Conservation (phyloP, 2,113 vertebrate genomes). For the Columba janthina region DNA sequence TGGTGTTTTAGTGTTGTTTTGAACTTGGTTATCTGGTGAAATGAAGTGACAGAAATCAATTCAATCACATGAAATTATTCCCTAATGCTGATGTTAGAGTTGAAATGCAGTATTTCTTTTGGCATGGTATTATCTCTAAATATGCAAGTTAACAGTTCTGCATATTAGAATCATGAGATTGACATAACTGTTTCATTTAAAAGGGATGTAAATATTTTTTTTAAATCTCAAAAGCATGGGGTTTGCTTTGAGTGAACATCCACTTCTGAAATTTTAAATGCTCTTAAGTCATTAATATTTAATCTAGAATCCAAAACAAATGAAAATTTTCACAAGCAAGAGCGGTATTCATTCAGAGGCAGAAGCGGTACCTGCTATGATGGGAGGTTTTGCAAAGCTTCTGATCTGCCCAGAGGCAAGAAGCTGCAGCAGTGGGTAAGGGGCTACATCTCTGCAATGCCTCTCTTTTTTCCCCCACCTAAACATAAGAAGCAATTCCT, state of each 20-base stretch:
- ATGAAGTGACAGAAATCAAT: conserved; percentile 67
- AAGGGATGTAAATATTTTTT: neutral
- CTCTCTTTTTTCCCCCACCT: neutral
- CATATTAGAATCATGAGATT: neutral
- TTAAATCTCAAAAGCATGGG: neutral
- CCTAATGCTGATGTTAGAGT: neutral
- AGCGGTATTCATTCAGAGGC: neutral
- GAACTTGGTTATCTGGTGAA: conserved; percentile 57
- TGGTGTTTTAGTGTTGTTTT: conserved; percentile 35
- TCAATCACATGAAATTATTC: conserved; percentile 39
- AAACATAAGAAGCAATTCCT: neutral
- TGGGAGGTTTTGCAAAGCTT: neutral
- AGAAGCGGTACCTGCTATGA: neutral
- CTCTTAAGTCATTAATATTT: neutral
- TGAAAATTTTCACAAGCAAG: neutral
- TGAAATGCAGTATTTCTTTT: conserved; percentile 60
- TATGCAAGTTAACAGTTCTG: conserved; percentile 20
- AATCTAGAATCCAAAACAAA: neutral
- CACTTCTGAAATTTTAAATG: neutral
- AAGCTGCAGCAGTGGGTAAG: neutral
- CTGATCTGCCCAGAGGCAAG: neutral
- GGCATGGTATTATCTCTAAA: conserved; percentile 35
- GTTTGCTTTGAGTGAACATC: neutral
- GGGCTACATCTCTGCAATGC: neutral
- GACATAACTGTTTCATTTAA: neutral